phyloP scores from a whole-genome alignment of 2,113 vertebrate genomes.

The Lonchura striata region DNA sequence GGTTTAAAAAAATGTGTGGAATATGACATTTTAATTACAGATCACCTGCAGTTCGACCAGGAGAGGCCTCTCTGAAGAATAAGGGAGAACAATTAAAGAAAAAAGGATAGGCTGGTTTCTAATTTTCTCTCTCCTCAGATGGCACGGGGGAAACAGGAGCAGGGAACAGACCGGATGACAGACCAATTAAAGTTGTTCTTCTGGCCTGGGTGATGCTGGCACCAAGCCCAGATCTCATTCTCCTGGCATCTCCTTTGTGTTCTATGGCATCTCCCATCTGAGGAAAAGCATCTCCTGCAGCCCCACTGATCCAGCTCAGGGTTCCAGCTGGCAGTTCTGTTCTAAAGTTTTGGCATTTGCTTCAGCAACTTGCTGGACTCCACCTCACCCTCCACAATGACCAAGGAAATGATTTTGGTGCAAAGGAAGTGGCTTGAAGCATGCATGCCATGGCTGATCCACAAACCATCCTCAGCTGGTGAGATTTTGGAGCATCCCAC shows the following conservation, averaged over 20 bases:
- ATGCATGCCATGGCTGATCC: background rate
- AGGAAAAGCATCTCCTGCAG: background rate
- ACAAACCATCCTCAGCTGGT: accelerated
- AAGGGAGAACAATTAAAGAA: background rate
- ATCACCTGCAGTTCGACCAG: background rate
- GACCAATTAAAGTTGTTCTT: background rate
- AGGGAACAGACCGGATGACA: background rate
- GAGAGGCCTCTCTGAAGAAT: background rate
- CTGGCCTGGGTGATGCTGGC: background rate
- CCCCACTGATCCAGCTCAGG: accelerated
- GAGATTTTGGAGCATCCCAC: background rate
- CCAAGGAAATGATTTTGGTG: accelerated
- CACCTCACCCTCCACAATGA: background rate
- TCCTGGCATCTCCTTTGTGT: background rate
- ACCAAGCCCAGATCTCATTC: background rate
- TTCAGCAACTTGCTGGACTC: background rate
- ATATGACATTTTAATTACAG: background rate
- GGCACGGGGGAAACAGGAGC: background rate
- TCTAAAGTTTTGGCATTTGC: background rate
- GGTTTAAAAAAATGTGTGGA: background rate
- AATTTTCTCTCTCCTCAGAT: background rate
- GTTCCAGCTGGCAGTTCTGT: accelerated
- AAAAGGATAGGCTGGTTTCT: background rate
- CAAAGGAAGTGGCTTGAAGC: background rate
- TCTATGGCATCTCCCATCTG: accelerated